Conservation (phyloP, 92 coral and sea anemone species). For the Porites lobata region DNA sequence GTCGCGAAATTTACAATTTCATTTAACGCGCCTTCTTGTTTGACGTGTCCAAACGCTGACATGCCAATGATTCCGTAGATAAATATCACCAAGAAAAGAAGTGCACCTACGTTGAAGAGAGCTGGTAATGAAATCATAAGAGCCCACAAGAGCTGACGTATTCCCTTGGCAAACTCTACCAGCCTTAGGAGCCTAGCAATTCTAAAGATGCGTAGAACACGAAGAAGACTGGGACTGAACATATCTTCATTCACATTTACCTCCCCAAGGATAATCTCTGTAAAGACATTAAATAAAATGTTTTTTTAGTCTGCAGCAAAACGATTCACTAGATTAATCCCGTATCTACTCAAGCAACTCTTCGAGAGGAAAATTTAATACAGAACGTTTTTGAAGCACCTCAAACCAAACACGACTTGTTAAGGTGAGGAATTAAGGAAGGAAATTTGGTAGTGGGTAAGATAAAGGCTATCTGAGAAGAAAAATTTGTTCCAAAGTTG, state of each 20-base stretch:
- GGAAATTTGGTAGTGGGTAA: no score
- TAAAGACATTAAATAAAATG: not conserved
- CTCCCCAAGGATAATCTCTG: constrained; percentile 81
- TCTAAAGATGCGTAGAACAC: constrained; percentile 90
- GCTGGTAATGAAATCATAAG: constrained; percentile 93
- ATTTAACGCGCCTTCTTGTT: constrained; percentile 82
- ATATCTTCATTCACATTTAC: constrained; percentile 64
- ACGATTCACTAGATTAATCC: no score
- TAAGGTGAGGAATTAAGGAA: no score
- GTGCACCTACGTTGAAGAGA: constrained; percentile 90
- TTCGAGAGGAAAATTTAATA: no score
- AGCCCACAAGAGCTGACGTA: constrained; percentile 87
- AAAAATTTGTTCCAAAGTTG: no score
- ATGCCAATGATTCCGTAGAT: constrained; percentile 95
- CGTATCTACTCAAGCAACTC: no score
- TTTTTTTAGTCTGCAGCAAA: not conserved
- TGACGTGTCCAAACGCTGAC: constrained; percentile 90
- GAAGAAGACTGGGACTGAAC: constrained; percentile 89
- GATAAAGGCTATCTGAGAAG: no score
- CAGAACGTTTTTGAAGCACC: no score
- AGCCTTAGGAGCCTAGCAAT: constrained; percentile 90
- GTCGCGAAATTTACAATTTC: constrained; percentile 93
- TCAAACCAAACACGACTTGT: no score
- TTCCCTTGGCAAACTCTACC: constrained; percentile 92
- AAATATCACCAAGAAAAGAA: constrained; percentile 86